These are phyloP conservation scores for Zaprionus lineosus DNA, from an alignment of 2,888 invertebrate species.

Conservation along the genomic window DNA sequence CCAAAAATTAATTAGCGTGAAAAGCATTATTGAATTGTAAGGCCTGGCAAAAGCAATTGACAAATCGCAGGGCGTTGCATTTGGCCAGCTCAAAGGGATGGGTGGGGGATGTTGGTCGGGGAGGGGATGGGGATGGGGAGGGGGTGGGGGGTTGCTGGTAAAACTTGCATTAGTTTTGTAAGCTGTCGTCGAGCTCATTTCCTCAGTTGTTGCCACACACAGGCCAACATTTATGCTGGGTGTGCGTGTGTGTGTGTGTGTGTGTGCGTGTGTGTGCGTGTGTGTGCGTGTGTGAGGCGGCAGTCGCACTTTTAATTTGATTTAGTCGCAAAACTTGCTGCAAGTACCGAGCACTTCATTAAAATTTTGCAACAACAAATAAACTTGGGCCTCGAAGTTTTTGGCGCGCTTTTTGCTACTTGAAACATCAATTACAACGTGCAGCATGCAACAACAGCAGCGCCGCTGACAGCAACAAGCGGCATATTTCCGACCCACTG, in stretches of 20 bases:
- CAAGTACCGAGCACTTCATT: conserved; percentile 69
- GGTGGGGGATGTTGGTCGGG: background rate
- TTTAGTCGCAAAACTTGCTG: conserved; percentile 75
- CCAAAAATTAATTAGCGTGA: conserved; percentile 81
- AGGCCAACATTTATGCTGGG: background rate
- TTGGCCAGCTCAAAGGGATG: conserved; percentile 18
- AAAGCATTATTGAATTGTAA: conserved; percentile 73
- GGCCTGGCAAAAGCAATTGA: conserved; percentile 44
- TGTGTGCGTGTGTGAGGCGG: conserved; percentile 12
- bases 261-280: conserved; percentile 14
- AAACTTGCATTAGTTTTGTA: conserved; percentile 74
- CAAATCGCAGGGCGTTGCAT: conserved; percentile 28
- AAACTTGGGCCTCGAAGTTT: conserved; percentile 66
- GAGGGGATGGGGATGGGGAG: background rate
- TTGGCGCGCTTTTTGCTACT: conserved; percentile 73
- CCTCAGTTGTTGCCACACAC: conserved; percentile 27
- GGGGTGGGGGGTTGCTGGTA: conserved; percentile 28
- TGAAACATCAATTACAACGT: conserved; percentile 76
- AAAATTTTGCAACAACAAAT: conserved; percentile 75
- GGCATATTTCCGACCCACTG: conserved; percentile 47
- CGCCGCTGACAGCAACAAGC: conserved; percentile 51
- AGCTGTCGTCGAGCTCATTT: conserved; percentile 58
- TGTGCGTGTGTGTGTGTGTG: background rate
- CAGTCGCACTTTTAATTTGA: conserved; percentile 70
- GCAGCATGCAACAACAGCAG: conserved; percentile 30